These are phyloP conservation scores for Scarus forsteni DNA, from an alignment of 2,797 vertebrate species.

Conservation along the genomic window DNA sequence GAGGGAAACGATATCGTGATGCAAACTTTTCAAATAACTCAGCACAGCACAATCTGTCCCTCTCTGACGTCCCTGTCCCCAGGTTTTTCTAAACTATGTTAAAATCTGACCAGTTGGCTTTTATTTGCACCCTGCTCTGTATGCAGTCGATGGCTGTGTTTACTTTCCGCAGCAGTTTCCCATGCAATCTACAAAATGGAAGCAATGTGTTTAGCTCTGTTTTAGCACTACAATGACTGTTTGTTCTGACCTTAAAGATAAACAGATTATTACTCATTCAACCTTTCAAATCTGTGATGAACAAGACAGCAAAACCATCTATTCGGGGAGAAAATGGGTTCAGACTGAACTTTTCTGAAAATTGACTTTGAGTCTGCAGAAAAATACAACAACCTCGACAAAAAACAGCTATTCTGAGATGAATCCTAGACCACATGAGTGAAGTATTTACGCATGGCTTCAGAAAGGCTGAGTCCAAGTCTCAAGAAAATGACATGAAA, in stretches of 20 bases:
- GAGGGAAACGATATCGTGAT: not conserved
- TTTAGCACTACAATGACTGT: not conserved
- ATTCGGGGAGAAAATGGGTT: not conserved
- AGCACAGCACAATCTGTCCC: not conserved
- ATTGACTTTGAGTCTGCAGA: not conserved
- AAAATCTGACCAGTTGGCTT: not conserved
- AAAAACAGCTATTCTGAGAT: not conserved
- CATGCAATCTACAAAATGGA: not conserved
- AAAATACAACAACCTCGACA: not conserved
- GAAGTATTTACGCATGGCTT: constrained; percentile 46
- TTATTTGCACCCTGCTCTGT: not conserved
- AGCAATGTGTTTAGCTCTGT: not conserved
- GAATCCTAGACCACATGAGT: not conserved
- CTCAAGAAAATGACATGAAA: constrained; percentile 42
- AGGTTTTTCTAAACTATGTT: not conserved
- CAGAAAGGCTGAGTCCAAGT: constrained; percentile 10
- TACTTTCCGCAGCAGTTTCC: not conserved
- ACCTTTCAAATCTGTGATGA: not conserved
- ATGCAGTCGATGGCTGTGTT: not conserved
- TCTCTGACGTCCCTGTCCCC: not conserved
- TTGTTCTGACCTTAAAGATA: not conserved
- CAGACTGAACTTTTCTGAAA: not conserved
- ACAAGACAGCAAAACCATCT: not conserved
- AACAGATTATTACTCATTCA: not conserved
- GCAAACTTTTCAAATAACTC: constrained; percentile 2